These are phyloP conservation scores for Dicyrtoma fusca DNA, from an alignment of 2,888 invertebrate species.

Conservation along the genomic window DNA sequence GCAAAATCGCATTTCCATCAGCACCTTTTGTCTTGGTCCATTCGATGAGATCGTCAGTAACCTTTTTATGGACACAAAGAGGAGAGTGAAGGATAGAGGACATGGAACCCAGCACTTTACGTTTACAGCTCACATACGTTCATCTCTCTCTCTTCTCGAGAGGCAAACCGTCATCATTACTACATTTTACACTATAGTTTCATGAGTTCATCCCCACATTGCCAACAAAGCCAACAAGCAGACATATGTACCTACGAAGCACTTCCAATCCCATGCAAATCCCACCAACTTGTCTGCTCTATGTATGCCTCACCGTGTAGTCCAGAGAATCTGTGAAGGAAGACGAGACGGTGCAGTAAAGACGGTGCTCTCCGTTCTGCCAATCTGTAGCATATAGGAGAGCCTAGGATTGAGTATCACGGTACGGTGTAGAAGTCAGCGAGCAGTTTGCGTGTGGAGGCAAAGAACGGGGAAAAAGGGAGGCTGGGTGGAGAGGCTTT, in stretches of 20 bases:
- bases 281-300: too few relatives aligned
- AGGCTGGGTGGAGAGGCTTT: slow-evolving; percentile 21
- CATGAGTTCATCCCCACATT: slow-evolving; percentile 17
- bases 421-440: too few relatives aligned
- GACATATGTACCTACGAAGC: too few relatives aligned
- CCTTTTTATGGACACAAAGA: slow-evolving; percentile 25
- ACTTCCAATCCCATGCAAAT: too few relatives aligned
- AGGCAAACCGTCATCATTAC: slow-evolving; percentile 4
- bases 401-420: too few relatives aligned
- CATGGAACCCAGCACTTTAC: slow-evolving; percentile 26
- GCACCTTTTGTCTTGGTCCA: slow-evolving; percentile 31
- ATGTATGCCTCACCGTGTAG: too few relatives aligned
- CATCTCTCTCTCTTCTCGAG: slow-evolving; percentile 1
- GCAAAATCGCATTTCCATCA: slow-evolving; percentile 23
- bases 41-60: slow-evolving; percentile 16
- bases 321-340: background rate
- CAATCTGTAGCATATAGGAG: background rate
- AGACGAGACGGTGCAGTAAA: too few relatives aligned
- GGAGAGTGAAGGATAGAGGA: slow-evolving; percentile 15
- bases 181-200: slow-evolving; percentile 7
- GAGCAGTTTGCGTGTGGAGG: too few relatives aligned
- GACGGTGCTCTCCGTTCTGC: background rate
- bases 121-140: too few relatives aligned
- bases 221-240: background rate
- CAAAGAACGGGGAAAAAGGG: slow-evolving; percentile 11